Base-by-base conservation (phyloP, 64 coral and sea anemone genomes). In the Stichodactyla helianthus region DNA sequence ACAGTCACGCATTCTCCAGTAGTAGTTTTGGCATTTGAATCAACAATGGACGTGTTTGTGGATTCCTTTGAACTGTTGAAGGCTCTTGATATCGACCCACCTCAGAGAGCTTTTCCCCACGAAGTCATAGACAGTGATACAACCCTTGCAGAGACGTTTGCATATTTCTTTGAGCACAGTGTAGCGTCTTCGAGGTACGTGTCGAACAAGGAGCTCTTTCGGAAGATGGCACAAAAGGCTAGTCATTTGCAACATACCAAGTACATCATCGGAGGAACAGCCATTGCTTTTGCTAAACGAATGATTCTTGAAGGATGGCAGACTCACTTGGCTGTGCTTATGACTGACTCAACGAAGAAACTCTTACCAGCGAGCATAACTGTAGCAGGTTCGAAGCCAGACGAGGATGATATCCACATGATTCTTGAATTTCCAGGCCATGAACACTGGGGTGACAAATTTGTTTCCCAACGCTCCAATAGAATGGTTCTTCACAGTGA, bases 401-500 rank as follows among this genome's bases (percentile, higher is more conserved):
- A 89, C n/a, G 54, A 52, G 20, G 94, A 95, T 81, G 94, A 95
- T 23, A 87, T 95, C 16, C 94, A 95, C 56, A 19, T 95, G 12
- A 19, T 95, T 28, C 65, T 95, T 20, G 94, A 95, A 57, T 95
- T 89, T 82, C 94, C 90, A 78, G 85, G 87, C 15, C 23, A 79
- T 71, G 88, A 89, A 23, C 88, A 82, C 5, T 95, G 94, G 94
- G 94, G 94, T 10, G 83, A 84, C 9, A 89, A 89, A 13, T 97
- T 84, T 50, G 31, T 81, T 5, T 97, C 94, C 6, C 94, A 89
- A 17, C 85, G 94, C 9, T 91, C 88, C 10, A 93, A 96, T 61
- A 87, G 94, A 53, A 76, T 96, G 71, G 94, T 96, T 15, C 68
- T 96, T 52, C 94, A 96, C 67, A 93, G 91, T 83, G 95, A 97